These are phyloP conservation scores for Brenthis daphne DNA, from an alignment of 2,888 invertebrate genomes.

Conservation along the genomic window DNA sequence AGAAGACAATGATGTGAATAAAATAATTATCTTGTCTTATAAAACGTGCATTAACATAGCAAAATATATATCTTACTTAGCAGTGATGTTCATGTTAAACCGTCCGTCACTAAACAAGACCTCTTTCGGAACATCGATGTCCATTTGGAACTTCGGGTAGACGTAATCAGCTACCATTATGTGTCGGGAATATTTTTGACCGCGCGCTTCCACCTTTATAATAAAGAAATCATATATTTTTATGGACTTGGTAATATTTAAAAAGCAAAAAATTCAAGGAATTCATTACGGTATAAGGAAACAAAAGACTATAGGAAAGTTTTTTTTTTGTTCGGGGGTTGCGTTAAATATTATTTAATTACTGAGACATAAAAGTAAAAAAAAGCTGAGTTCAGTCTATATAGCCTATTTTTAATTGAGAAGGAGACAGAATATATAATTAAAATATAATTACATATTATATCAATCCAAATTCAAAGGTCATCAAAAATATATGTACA, in stretches of 20 bases:
- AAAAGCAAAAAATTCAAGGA: no score
- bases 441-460: slow-evolving; percentile 4
- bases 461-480: slow-evolving; percentile 14
- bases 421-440: not conserved
- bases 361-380: no score
- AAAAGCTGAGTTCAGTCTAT: no score
- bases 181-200: slow-evolving; percentile 85
- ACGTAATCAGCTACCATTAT: slow-evolving; percentile 95
- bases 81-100: slow-evolving; percentile 89
- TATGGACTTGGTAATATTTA: no score
- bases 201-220: slow-evolving; percentile 68
- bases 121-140: slow-evolving; percentile 90
- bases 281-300: no score
- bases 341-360: no score
- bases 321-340: no score
- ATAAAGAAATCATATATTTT: not conserved
- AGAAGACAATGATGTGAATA: no score
- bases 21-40: not conserved
- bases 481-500: slow-evolving; percentile 15
- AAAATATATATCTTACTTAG: slow-evolving; percentile 84
- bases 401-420: no score
- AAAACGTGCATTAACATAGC: not conserved
- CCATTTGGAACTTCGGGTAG: slow-evolving; percentile 95
- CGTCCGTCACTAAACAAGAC: slow-evolving; percentile 90
- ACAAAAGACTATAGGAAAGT: no score